Evolutionary conservation across 37 sponge, comb jelly and placozoan species (phyloP).

Genomic region (Crambe crambe): DNA sequence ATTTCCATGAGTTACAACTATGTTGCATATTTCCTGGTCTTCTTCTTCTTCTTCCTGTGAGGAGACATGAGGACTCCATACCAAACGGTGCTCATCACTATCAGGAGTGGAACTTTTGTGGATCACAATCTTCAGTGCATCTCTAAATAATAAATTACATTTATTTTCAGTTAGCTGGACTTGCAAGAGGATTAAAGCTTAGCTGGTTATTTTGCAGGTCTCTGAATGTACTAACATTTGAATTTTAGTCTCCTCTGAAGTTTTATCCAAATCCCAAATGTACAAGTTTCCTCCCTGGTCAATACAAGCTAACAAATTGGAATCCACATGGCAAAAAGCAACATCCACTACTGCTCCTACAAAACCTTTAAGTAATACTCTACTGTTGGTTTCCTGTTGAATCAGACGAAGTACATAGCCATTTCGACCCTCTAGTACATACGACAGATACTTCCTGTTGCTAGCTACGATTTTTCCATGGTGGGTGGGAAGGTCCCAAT

Average conservation of each 20-base stretch:
- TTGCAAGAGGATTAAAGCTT: no score
- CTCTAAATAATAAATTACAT: neutral
- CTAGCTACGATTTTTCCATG: constrained; percentile 75
- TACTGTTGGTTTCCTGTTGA: constrained; percentile 46
- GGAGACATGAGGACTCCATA: constrained; percentile 78
- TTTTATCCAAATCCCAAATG: constrained; percentile 63
- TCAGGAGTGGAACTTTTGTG: constrained; percentile 34
- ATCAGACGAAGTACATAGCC: constrained; percentile 86
- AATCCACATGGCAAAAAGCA: constrained; percentile 65
- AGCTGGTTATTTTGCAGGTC: no score
- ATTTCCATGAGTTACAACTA: constrained; percentile 53
- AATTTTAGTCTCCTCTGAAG: constrained; percentile 27
- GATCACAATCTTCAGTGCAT: constrained; percentile 12
- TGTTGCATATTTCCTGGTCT: constrained; percentile 39
- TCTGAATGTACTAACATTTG: constrained; percentile 6
- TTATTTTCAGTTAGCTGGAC: no score
- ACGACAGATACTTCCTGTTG: constrained; percentile 68
- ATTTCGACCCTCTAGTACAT: constrained; percentile 65
- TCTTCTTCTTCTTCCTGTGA: constrained; percentile 38
- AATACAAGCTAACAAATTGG: constrained; percentile 71
- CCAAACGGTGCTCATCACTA: constrained; percentile 44
- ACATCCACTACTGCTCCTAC: constrained; percentile 73
- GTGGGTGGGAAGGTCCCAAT: constrained; percentile 46
- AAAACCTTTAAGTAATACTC: constrained; percentile 79
- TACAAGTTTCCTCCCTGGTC: constrained; percentile 84